Evolutionary conservation across 1,140 invertebrate genomes (phyloP), one percentile per base, ranked within the genome.

Genomic region (Bombus polaris): DNA sequence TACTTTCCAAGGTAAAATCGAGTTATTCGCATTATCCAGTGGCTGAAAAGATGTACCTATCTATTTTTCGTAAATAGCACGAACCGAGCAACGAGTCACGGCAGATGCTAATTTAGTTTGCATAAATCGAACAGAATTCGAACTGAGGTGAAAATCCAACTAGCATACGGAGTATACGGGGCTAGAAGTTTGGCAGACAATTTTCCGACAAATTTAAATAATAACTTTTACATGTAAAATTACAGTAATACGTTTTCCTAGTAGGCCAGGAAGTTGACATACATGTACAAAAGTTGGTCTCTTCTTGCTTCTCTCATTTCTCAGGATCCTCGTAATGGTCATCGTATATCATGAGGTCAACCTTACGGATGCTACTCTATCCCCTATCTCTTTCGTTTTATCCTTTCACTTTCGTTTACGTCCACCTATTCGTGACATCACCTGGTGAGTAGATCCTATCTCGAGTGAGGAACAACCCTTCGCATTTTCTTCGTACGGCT

Each of bases 181-280:
- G 65, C 75, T 70, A 70, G 77, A 70, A 28, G 32, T 70, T 44
- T 44, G 32, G 47, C 74, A 87, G 76, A 91, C 92, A 93, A 94
- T 94, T 94, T 94, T 92, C 92, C 90, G 90, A 94, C 92, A 94
- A 94, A 93, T 94, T 94, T 87, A 89, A 91, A 88, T 94, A 94
- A 94, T 94, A 94, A 94, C 88, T 94, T 94, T 94, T 93, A 92
- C 94, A 94, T 93, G 91, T 90, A 85, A 94, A 94, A 94, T 93
- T 93, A 91, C 93, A 87, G 92, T 94, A 94, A 93, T 94, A 92
- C 92, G 90, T 92, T 94, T 91, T 90, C 85, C 78, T 87, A 81
- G 39, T 66, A 72, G 87, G 85, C 32, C 85, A 42, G 87, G 78
- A 88, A 85, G 79, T 90, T 53, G 83, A 8, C 71, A 76, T 79